Conservation (phyloP, 2,113 vertebrate species). For the Heptranchias perlo region DNA sequence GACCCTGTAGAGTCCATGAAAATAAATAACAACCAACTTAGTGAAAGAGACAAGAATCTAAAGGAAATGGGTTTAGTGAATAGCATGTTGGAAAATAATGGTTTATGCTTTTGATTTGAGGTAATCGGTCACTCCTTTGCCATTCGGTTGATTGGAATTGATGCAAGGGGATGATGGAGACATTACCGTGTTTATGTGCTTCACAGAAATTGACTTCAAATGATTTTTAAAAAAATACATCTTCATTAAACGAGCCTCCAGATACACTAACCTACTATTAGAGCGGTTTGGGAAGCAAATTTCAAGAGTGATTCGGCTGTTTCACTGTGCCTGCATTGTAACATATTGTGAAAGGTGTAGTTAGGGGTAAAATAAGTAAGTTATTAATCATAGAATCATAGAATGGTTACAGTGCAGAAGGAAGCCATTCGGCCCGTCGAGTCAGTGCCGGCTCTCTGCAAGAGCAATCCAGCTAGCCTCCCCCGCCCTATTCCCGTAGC, state of each 20-base stretch:
- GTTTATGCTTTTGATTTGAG: not conserved
- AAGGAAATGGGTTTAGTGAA: not conserved
- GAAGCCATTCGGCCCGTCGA: too few relatives aligned
- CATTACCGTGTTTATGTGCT: not conserved
- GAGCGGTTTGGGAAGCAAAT: not conserved
- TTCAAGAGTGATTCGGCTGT: not conserved
- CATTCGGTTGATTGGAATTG: not conserved
- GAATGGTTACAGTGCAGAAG: too few relatives aligned
- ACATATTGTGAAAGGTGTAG: not conserved
- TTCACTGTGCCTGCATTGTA: not conserved
- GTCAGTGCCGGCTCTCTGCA: too few relatives aligned
- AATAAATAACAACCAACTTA: not conserved
- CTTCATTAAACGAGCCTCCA: constrained; percentile 5
- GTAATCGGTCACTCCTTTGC: not conserved
- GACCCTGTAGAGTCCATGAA: not conserved
- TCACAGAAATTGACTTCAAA: not conserved
- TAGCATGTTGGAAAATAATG: not conserved
- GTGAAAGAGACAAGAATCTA: not conserved
- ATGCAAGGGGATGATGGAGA: not conserved
- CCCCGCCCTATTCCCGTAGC: too few relatives aligned
- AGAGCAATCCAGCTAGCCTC: too few relatives aligned
- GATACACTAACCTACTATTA: not conserved
- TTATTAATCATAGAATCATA: too few relatives aligned
- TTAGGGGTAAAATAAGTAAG: not conserved
- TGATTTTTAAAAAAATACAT: not conserved